A percentile compares a stretch with the other conserved stretches of the same genome.
Evolutionary conservation across 2,113 vertebrate species (phyloP).

Genomic region (Hippocampus guttulatus): DNA sequence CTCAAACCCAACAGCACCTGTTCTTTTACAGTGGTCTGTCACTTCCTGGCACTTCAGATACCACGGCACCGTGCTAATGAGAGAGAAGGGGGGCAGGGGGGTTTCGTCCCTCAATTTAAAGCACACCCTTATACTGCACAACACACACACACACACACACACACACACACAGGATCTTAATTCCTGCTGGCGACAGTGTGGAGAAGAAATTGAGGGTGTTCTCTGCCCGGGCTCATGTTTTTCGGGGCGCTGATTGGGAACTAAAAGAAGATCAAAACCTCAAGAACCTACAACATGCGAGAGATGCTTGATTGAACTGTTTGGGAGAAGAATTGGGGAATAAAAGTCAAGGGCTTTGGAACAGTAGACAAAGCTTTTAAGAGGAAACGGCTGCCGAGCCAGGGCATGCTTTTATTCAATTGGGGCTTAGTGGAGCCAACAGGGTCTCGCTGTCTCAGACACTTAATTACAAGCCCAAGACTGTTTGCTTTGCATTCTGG

Average conservation of each 20-base stretch:
- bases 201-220: slow-evolving; percentile 28
- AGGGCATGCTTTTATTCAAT: slow-evolving; percentile 67
- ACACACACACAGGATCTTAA: slow-evolving; percentile 1
- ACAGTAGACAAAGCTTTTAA: slow-evolving; percentile 57
- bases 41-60: slow-evolving; percentile 75
- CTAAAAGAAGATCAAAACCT: slow-evolving; percentile 26
- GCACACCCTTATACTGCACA: slow-evolving; percentile 31
- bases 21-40: slow-evolving; percentile 75
- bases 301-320: slow-evolving; percentile 59
- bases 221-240: slow-evolving; percentile 30
- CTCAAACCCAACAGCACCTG: slow-evolving; percentile 75
- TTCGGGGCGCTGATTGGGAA: slow-evolving; percentile 23
- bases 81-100: slow-evolving; percentile 69
- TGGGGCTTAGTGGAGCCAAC: slow-evolving; percentile 68
- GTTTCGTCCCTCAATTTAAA: slow-evolving; percentile 69
- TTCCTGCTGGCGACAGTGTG: slow-evolving; percentile 31
- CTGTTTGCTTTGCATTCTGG: slow-evolving; percentile 71
- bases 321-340: slow-evolving; percentile 51
- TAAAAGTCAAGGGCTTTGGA: slow-evolving; percentile 69
- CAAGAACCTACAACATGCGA: slow-evolving; percentile 14
- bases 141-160: slow-evolving; percentile 18
- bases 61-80: slow-evolving; percentile 74
- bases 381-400: slow-evolving; percentile 55
- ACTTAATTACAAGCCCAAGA: slow-evolving; percentile 73
- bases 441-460: slow-evolving; percentile 65